Base-by-base conservation (phyloP, 1,140 invertebrate species). In the Saccostrea glomerata region DNA sequence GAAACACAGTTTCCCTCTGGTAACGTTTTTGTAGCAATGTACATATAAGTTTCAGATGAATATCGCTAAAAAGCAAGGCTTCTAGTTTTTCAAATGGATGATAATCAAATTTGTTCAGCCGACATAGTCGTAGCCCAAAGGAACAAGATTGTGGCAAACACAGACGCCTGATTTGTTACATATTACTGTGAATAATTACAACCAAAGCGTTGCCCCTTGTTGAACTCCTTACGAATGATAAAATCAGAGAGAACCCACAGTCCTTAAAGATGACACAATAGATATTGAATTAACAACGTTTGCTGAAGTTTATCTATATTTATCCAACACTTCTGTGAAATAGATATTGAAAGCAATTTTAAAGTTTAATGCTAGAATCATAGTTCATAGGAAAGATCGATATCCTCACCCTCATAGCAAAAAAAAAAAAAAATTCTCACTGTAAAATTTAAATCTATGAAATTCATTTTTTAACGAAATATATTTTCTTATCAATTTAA, bases 91-190 rank as follows among this genome's bases (percentile, higher is more conserved):
- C 70, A 25, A 77, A 77, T 30, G 70, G 70, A 30, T 77, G 70
- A 77, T 77, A 77, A 77, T 77, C 70, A 77, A 36, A 77, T 77
- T 77, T 77, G 70, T 77, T 77, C 70, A 77, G 25, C 70, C 30
- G 25, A 77, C 30, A 30, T 77, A 5, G 70, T 77, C 30, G 70
- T 30, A n/a, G 60, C 70, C 70, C 70, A 25, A 77, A 77, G 70
- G 70, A 77, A 77, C 25, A 30, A 77, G 23, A 36, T 15, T 25
- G 25, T 77, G 25, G 70, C 25, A 36, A 25, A 77, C 70, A 36
- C 30, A 36, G 25, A 36, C 25, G 70, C 70, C 25, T 77, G 70
- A 77, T 77, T 77, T 77, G 25, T 77, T 77, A 66, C 60, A 66
- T 20, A 66, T 66, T 66, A 77, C 70, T 77, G 25, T 77, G 70